Conservation (phyloP, 2,113 vertebrate species). For the Excalfactoria chinensis region DNA sequence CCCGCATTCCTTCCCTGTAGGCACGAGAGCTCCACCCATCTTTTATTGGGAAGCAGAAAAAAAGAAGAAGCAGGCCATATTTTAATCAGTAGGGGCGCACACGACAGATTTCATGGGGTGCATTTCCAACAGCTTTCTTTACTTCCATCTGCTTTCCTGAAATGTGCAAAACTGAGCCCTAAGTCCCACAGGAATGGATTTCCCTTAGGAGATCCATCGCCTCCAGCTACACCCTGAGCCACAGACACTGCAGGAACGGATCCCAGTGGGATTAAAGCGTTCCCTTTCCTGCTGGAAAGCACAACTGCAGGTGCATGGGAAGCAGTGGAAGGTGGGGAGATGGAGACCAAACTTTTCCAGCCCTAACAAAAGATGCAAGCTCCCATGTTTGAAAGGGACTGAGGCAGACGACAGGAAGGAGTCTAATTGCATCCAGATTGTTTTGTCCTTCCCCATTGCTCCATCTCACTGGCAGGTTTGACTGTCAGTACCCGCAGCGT, state of each 20-base stretch:
- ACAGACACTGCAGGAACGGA: not conserved
- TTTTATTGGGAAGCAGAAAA: slow-evolving; percentile 14
- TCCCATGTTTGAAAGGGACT: not conserved
- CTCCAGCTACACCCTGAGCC: not conserved
- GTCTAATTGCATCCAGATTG: slow-evolving; percentile 34
- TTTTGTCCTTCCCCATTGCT: slow-evolving; percentile 26
- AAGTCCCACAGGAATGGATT: not conserved
- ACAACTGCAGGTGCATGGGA: not conserved
- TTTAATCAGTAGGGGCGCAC: slow-evolving; percentile 13
- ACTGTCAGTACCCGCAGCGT: slow-evolving; percentile 18
- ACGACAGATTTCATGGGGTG: slow-evolving; percentile 1
- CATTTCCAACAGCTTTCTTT: not conserved
- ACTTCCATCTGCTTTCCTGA: not conserved
- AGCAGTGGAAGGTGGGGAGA: not conserved
- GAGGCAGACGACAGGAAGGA: not conserved
- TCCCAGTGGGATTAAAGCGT: not conserved
- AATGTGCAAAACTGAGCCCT: not conserved
- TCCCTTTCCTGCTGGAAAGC: not conserved
- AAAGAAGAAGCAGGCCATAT: not conserved
- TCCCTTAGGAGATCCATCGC: slow-evolving; percentile 26
- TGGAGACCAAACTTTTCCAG: not conserved
- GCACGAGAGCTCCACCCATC: slow-evolving; percentile 41
- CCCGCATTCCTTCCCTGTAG: slow-evolving; percentile 21
- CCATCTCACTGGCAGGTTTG: not conserved
- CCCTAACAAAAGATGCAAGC: not conserved